phyloP scores from a whole-genome alignment of 1,140 invertebrate genomes.

The Andricus grossulariae region DNA sequence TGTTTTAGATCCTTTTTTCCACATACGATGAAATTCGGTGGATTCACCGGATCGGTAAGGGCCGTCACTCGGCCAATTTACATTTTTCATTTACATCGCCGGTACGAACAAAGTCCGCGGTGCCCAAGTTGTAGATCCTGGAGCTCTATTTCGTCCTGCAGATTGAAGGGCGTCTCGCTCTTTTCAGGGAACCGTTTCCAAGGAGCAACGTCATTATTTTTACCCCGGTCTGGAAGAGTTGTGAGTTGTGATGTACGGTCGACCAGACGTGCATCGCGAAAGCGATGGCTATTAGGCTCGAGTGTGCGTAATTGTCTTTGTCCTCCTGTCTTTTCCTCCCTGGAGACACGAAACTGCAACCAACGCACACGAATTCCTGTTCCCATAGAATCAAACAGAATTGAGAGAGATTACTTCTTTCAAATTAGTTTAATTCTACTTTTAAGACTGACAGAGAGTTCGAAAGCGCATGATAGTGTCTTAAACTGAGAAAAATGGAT shows the following conservation, averaged over 20 bases:
- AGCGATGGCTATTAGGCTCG: constrained; percentile 8
- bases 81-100: constrained; percentile 60
- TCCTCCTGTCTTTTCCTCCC: constrained; percentile 7
- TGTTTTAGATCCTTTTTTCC: constrained; percentile 60
- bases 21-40: constrained; percentile 53
- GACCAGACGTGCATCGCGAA: constrained; percentile 14
- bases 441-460: neutral
- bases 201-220: constrained; percentile 56
- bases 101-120: constrained; percentile 52
- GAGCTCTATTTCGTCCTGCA: constrained; percentile 41
- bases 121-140: constrained; percentile 10
- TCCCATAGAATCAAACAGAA: neutral
- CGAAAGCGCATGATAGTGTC: neutral
- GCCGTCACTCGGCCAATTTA: constrained; percentile 60
- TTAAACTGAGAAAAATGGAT: no score
- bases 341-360: neutral
- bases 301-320: constrained; percentile 7
- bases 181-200: constrained; percentile 49
- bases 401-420: neutral
- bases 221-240: neutral
- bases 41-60: constrained; percentile 55
- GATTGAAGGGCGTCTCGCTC: constrained; percentile 55
- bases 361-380: neutral
- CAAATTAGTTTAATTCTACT: no score
- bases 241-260: constrained; percentile 4